Evolutionary conservation across 1,140 invertebrate species (phyloP), one percentile per base, ranked within the genome.

Genomic region (Cotesia glomerata): DNA sequence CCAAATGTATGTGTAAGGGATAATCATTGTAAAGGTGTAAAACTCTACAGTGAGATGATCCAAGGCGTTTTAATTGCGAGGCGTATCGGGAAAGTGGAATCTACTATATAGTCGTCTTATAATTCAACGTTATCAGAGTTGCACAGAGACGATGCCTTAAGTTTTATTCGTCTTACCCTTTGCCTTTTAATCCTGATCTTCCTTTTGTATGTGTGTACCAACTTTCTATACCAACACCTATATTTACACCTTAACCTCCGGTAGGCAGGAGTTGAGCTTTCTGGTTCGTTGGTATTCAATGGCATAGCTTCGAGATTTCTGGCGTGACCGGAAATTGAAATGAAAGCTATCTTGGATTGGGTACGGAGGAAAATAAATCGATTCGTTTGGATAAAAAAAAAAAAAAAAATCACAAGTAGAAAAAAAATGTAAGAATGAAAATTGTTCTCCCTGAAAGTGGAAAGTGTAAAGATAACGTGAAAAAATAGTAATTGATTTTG

Each of bases 271-370:
- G 26, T 51, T 56, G 58, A 49, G 65, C 49, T 73, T 54, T 58
- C 66, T 64, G 52, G 14, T 59, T 74, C 74, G 58, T 75, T 75
- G 72, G 71, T 75, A 75, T 75, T 75, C 71, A 75, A 75, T 71
- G 64, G 63, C 26, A 58, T 58, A 54, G 36, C 59, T 63, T 58
- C 58, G 74, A 73, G 72, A 73, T 71, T 67, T 71, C 64, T 69
- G 67, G 68, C 74, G 74, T 75, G 74, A 73, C 74, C 74, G 66
- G 74, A 73, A 73, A 75, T 75, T 75, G 63, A 63, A 75, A 75
- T 68, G 65, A 64, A 71, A 71, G 65, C 63, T 54, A 63, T 71
- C 56, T 56, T 16, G 35, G 36, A 72, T 72, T 67, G 54, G 54
- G 45, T 67, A 67, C 14, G 7, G 14, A 5, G 26, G 49, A 67